These are phyloP conservation scores for Brotula barbata DNA, from an alignment of 2,797 vertebrate genomes.

Conservation along the genomic window DNA sequence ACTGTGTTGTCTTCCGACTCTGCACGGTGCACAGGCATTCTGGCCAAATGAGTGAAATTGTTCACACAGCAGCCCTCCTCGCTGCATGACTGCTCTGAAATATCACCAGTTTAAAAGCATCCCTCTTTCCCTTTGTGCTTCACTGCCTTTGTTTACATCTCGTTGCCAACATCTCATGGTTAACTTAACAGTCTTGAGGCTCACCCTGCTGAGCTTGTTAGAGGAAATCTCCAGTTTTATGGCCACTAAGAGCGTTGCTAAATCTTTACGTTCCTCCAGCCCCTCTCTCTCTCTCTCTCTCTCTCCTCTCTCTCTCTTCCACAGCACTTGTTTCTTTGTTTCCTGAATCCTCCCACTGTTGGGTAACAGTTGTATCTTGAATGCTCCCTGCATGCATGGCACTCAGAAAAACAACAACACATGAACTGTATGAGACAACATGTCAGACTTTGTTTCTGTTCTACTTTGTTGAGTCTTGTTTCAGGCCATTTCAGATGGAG, in stretches of 20 bases:
- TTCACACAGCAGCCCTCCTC: background rate
- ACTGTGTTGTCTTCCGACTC: background rate
- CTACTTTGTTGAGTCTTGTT: conserved; percentile 35
- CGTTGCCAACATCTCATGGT: background rate
- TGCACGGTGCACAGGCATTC: background rate
- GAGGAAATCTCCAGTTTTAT: background rate
- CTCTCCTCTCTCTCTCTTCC: too few species aligned
- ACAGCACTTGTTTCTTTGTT: background rate
- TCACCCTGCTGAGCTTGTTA: background rate
- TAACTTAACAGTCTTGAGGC: too few species aligned
- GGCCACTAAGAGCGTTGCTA: background rate
- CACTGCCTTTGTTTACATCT: background rate
- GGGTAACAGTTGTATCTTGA: background rate
- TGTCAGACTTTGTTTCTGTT: conserved; percentile 21
- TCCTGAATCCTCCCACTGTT: background rate
- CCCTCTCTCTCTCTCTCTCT: too few species aligned
- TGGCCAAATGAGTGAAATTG: background rate
- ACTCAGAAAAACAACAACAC: background rate
- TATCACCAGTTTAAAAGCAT: background rate
- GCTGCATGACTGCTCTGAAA: background rate
- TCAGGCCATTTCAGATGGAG: conserved; percentile 34
- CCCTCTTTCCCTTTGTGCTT: background rate
- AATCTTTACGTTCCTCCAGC: too few species aligned
- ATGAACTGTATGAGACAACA: background rate
- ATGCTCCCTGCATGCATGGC: background rate